These are phyloP conservation scores for Holacanthus passer DNA, from an alignment of 2,113 vertebrate species.

Conservation along the genomic window DNA sequence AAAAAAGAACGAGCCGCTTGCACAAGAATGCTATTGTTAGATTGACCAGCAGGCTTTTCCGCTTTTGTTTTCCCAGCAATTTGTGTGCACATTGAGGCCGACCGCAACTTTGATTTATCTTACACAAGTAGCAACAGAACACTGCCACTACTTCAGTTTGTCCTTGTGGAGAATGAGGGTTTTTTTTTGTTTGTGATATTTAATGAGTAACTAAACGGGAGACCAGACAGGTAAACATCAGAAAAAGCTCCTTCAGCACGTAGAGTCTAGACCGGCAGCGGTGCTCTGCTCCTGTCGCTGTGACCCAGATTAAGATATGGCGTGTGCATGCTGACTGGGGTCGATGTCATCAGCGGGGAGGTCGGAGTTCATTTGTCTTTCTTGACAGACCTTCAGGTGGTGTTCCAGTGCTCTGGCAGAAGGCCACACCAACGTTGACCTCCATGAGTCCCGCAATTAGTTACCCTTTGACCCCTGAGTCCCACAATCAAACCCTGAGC, in stretches of 20 bases:
- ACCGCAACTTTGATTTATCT: slow-evolving; percentile 3
- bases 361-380: slow-evolving; percentile 80
- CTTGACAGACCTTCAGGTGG: slow-evolving; percentile 75
- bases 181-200: background rate
- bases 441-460: slow-evolving; percentile 78
- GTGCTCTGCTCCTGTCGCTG: slow-evolving; percentile 10
- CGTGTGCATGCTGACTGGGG: slow-evolving; percentile 50
- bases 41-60: slow-evolving; percentile 19
- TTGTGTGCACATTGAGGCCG: background rate
- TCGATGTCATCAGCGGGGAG: slow-evolving; percentile 69
- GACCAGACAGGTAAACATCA: slow-evolving; percentile 41
- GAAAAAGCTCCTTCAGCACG: slow-evolving; percentile 9
- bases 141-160: background rate
- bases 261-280: slow-evolving; percentile 21
- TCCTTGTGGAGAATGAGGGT: background rate
- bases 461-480: slow-evolving; percentile 79
- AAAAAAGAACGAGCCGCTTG: slow-evolving; percentile 41
- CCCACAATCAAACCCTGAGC: slow-evolving; percentile 68
- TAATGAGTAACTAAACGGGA: slow-evolving; percentile 21
- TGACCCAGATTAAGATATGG: slow-evolving; percentile 68
- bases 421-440: slow-evolving; percentile 73
- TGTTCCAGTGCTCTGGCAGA: slow-evolving; percentile 57
- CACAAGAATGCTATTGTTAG: slow-evolving; percentile 60
- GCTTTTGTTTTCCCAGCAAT: slow-evolving; percentile 24
- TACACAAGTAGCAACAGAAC: background rate